Conservation (phyloP, 2,113 vertebrate species). For the Laticauda laticaudata region DNA sequence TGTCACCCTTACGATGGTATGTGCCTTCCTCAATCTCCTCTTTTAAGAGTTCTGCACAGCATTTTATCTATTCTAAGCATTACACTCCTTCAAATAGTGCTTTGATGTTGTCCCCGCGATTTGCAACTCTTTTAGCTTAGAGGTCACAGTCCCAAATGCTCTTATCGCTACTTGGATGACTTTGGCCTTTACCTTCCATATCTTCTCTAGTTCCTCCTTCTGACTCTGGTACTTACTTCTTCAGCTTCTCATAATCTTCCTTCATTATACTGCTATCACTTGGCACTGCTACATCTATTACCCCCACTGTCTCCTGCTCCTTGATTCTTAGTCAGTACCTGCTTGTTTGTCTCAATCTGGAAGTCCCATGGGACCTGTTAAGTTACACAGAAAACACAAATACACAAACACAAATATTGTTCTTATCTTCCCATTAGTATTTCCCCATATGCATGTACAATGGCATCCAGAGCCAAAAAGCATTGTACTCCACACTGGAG, state of each 20-base stretch:
- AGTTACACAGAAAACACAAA: not conserved
- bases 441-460: not conserved
- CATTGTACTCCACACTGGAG: not conserved
- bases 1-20: too few species aligned
- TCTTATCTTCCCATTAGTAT: not conserved
- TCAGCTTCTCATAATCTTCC: not conserved
- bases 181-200: not conserved
- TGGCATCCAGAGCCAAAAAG: not conserved
- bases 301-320: not conserved
- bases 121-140: not conserved
- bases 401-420: not conserved
- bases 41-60: too few species aligned
- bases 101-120: not conserved
- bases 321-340: not conserved
- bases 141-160: not conserved
- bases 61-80: too few species aligned
- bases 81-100: not conserved
- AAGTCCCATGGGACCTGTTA: not conserved
- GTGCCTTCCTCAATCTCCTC: too few species aligned
- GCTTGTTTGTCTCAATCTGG: not conserved
- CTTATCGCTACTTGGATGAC: not conserved
- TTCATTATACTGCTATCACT: not conserved
- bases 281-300: not conserved
- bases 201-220: not conserved
- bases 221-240: not conserved